Percentiles rank a stretch among this genome's conserved stretches.
These are phyloP conservation scores for Gadus chalcogrammus DNA, from an alignment of 2,113 vertebrate species.

Conservation along the genomic window DNA sequence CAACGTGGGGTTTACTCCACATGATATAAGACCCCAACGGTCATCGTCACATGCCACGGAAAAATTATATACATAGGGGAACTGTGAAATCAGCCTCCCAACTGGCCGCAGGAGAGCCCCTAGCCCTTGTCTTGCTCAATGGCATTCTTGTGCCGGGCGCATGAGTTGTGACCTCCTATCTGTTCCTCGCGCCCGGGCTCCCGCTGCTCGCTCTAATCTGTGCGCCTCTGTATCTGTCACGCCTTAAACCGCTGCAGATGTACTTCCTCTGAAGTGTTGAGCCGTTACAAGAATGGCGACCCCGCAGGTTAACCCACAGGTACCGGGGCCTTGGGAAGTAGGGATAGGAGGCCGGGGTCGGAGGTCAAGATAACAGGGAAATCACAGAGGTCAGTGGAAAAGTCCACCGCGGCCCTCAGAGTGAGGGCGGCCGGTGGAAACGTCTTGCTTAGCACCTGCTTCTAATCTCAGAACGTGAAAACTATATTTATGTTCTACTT, in stretches of 20 bases:
- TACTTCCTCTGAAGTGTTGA: constrained; percentile 64
- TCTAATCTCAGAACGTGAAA: no score
- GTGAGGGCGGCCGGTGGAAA: no score
- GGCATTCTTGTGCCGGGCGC: constrained; percentile 55
- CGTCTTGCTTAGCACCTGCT: no score
- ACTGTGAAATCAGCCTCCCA: no score
- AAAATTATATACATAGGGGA: no score
- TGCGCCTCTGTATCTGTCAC: constrained; percentile 36
- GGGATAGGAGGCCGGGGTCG: constrained; percentile 41
- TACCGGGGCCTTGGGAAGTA: constrained; percentile 44
- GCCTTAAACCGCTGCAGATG: constrained; percentile 67
- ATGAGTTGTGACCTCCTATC: constrained; percentile 39
- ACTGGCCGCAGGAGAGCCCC: neutral
- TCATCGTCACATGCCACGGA: no score
- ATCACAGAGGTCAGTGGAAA: constrained; percentile 43
- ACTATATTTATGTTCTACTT: no score
- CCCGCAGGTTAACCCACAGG: constrained; percentile 59
- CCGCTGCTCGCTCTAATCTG: neutral
- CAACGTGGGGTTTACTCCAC: no score
- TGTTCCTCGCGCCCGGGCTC: neutral
- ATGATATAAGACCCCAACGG: no score
- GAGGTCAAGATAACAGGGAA: constrained; percentile 62
- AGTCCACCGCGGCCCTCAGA: neutral
- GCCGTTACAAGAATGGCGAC: constrained; percentile 57
- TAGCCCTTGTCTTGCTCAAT: constrained; percentile 17